A percentile compares a stretch with the other conserved stretches of the same genome.
Evolutionary conservation across 2,113 vertebrate species (phyloP).

Genomic region (Bagarius yarrelli): DNA sequence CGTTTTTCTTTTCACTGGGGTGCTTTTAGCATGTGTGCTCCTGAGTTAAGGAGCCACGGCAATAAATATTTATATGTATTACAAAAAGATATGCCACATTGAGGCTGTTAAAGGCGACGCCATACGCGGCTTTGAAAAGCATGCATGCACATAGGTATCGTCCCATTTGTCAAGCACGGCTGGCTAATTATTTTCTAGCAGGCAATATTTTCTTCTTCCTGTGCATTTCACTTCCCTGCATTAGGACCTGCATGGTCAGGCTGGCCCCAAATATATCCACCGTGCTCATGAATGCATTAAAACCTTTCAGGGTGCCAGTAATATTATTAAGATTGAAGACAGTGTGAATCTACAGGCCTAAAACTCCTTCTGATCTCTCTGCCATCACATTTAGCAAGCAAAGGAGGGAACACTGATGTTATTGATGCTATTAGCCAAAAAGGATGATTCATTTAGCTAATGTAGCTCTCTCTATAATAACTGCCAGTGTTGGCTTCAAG

Average conservation of each 20-base stretch:
- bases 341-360: slow-evolving; percentile 84
- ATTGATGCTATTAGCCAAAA: slow-evolving; percentile 95
- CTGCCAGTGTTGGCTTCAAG: slow-evolving; percentile 83
- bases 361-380: slow-evolving; percentile 90
- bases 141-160: slow-evolving; percentile 97
- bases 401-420: slow-evolving; percentile 81
- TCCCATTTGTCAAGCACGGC: slow-evolving; percentile 96
- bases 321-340: slow-evolving; percentile 90
- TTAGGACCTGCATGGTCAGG: slow-evolving; percentile 93
- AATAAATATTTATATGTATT: slow-evolving; percentile 81
- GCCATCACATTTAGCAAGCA: slow-evolving; percentile 72
- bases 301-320: slow-evolving; percentile 89
- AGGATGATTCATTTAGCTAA: slow-evolving; percentile 97
- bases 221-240: slow-evolving; percentile 92
- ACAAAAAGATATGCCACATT: slow-evolving; percentile 74
- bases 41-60: slow-evolving; percentile 50
- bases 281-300: slow-evolving; percentile 99
- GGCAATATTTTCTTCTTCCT: slow-evolving; percentile 87
- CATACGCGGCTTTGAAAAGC: slow-evolving; percentile 86
- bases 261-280: slow-evolving; percentile 84
- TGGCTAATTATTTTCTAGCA: slow-evolving; percentile 95
- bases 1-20: slow-evolving; percentile 23
- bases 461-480: slow-evolving; percentile 93
- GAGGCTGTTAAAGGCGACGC: slow-evolving; percentile 84
- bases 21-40: slow-evolving; percentile 40